phyloP scores from a whole-genome alignment of 2,113 vertebrate genomes.

The Setophaga kirtlandii region DNA sequence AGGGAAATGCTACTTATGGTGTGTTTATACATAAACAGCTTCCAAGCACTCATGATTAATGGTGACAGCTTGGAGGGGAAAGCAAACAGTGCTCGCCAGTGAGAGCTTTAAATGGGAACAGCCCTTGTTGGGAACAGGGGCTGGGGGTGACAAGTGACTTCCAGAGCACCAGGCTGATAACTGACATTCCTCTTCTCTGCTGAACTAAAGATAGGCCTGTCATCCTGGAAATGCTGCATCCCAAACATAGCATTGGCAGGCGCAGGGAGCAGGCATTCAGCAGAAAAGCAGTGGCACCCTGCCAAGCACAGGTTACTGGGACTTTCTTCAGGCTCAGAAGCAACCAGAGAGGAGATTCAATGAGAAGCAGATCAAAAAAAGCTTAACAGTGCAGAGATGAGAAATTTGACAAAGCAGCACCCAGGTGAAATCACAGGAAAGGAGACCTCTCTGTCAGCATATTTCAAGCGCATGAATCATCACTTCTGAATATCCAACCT shows the following conservation, averaged over 20 bases:
- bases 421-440: background rate
- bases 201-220: constrained; percentile 3
- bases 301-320: background rate
- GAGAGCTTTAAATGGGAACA: background rate
- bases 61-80: constrained; percentile 34
- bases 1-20: background rate
- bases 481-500: background rate
- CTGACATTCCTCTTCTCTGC: background rate
- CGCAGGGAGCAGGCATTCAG: background rate
- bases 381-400: background rate
- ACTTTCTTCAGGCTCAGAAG: background rate
- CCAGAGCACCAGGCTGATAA: background rate
- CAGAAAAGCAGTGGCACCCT: background rate
- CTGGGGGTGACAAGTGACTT: constrained; percentile 12
- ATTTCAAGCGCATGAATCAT: background rate
- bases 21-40: constrained; percentile 24
- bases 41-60: background rate
- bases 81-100: background rate
- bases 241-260: background rate
- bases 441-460: background rate
- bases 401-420: background rate
- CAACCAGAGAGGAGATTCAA: background rate
- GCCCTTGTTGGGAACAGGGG: background rate
- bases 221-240: background rate
- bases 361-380: background rate